These are phyloP conservation scores for Graphium colonna DNA, from an alignment of 2,888 invertebrate genomes.

Conservation along the genomic window DNA sequence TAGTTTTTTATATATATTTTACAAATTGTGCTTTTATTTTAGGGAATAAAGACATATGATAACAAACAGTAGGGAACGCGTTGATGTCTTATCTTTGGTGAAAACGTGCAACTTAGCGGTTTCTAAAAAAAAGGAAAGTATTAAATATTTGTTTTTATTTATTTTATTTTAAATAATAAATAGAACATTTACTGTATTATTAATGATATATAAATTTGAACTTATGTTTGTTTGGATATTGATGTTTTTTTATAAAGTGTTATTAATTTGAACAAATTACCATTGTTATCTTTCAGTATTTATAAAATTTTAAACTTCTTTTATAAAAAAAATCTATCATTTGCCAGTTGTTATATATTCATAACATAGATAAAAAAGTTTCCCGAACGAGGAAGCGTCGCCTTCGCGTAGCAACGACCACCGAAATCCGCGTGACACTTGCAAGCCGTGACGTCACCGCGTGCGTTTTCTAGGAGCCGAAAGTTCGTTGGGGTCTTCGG, in stretches of 20 bases:
- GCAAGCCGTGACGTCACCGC: constrained; percentile 12
- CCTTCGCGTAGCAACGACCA: constrained; percentile 4
- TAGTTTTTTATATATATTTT: no score
- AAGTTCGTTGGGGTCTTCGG: constrained; percentile 29
- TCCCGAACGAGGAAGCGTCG: no score
- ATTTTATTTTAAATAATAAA: background rate
- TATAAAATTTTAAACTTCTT: no score
- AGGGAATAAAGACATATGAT: background rate
- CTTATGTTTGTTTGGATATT: no score
- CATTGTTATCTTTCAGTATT: no score
- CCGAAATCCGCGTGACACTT: background rate
- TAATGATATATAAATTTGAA: background rate
- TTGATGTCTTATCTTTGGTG: constrained; percentile 29
- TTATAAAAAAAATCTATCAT: no score
- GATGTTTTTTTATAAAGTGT: no score
- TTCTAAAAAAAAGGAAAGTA: background rate
- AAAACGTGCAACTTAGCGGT: background rate
- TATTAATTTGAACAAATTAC: no score
- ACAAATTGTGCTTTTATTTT: no score
- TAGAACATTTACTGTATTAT: background rate
- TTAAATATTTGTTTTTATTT: background rate
- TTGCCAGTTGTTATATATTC: no score
- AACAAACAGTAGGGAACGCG: constrained; percentile 19
- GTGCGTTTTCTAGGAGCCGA: constrained; percentile 13
- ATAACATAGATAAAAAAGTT: no score